These are phyloP conservation scores for Pinctada fucata DNA, from an alignment of 2,888 invertebrate genomes.

Conservation along the genomic window DNA sequence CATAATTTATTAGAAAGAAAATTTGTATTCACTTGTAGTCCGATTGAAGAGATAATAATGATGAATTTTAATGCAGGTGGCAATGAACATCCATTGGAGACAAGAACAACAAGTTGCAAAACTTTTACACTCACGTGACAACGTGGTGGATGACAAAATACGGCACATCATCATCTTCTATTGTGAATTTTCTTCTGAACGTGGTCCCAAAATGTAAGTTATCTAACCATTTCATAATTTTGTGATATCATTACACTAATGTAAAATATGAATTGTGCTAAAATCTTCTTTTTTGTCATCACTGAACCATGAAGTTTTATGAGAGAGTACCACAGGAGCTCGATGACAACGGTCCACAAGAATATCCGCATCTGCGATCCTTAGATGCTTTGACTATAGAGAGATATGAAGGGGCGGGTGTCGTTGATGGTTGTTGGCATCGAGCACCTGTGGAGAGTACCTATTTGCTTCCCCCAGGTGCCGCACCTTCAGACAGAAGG, in stretches of 20 bases:
- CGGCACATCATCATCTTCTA: constrained; percentile 41
- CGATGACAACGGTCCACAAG: too few species aligned
- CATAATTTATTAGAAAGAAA: too few species aligned
- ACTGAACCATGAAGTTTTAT: not conserved
- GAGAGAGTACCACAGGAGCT: too few species aligned
- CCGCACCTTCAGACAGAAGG: constrained; percentile 88
- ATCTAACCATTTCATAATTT: not conserved
- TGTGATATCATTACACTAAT: not conserved
- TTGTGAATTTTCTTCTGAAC: constrained; percentile 46
- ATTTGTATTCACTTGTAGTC: too few species aligned
- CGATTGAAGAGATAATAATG: too few species aligned
- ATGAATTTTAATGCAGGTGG: not conserved
- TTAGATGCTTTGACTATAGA: not conserved
- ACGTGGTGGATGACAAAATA: constrained; percentile 7
- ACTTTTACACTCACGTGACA: not conserved
- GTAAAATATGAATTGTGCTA: not conserved
- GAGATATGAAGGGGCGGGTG: too few species aligned
- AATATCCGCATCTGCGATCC: not conserved
- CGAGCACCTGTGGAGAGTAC: too few species aligned
- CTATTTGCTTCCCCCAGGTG: constrained; percentile 79
- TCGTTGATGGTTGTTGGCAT: too few species aligned
- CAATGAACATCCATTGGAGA: constrained; percentile 4
- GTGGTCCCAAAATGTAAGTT: constrained; percentile 43
- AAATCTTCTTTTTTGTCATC: not conserved
- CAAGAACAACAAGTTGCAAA: not conserved